Conservation (phyloP, 2,113 vertebrate species). For the Siniperca chuatsi region DNA sequence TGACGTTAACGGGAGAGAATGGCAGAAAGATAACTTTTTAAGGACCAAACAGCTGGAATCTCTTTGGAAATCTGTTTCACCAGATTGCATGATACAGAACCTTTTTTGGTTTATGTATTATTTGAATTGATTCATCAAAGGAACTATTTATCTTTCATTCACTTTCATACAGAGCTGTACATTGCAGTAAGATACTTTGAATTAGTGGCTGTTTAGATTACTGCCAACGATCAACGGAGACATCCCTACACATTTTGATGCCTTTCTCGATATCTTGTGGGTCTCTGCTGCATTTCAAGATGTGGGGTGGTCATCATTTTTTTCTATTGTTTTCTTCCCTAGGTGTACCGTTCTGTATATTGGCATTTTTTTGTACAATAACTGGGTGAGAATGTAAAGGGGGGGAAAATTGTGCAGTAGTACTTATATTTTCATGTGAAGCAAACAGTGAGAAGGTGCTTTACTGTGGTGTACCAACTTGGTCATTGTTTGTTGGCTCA, state of each 20-base stretch:
- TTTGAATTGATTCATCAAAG: constrained; percentile 38
- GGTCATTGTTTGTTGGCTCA: constrained; percentile 70
- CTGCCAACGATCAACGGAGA: constrained; percentile 40
- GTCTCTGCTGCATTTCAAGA: constrained; percentile 66
- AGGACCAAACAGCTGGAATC: constrained; percentile 31
- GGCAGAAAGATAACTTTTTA: constrained; percentile 7
- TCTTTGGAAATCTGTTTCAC: constrained; percentile 35
- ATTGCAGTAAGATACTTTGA: constrained; percentile 59
- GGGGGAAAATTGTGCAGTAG: constrained; percentile 74
- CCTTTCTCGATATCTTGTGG: constrained; percentile 70
- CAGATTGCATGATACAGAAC: constrained; percentile 42
- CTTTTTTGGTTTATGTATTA: constrained; percentile 38
- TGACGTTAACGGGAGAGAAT: neutral
- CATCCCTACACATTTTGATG: constrained; percentile 64
- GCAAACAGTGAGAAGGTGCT: constrained; percentile 81
- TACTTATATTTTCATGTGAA: constrained; percentile 82
- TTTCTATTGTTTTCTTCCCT: constrained; percentile 68
- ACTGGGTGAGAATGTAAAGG: constrained; percentile 81
- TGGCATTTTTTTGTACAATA: constrained; percentile 84
- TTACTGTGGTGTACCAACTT: constrained; percentile 82
- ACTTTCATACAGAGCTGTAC: constrained; percentile 51
- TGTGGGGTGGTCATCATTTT: constrained; percentile 56
- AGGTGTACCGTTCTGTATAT: constrained; percentile 82
- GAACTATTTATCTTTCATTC: constrained; percentile 34
- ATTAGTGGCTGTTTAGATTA: constrained; percentile 50